A percentile compares a stretch with the other conserved stretches of the same genome.
phyloP scores from a whole-genome alignment of 30 jellyfish, hydroid and myxozoan species.

The Aurelia aurita region DNA sequence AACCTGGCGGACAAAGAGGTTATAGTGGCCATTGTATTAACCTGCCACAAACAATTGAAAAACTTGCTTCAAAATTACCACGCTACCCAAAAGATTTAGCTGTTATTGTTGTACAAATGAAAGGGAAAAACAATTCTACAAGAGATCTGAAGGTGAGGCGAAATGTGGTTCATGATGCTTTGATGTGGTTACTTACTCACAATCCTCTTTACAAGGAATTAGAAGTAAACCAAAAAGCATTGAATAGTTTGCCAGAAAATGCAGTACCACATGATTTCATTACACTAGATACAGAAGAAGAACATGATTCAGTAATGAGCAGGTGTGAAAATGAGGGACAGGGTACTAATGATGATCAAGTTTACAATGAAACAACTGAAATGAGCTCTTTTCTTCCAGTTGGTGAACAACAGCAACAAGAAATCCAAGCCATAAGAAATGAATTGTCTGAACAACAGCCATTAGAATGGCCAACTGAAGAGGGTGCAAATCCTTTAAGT shows the following conservation, averaged over 20 bases:
- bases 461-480: too few species aligned
- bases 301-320: too few species aligned
- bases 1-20: constrained; percentile 7
- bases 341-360: not conserved
- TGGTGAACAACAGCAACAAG: not conserved
- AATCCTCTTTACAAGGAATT: constrained; percentile 11
- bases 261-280: not conserved
- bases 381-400: not conserved
- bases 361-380: not conserved
- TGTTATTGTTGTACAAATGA: too few species aligned
- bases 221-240: not conserved
- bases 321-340: not conserved
- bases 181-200: not conserved
- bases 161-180: not conserved
- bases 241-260: not conserved
- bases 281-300: not conserved
- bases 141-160: not conserved
- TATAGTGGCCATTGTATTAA: constrained; percentile 3
- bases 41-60: not conserved
- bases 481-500: too few species aligned
- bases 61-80: not conserved
- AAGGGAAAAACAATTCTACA: too few species aligned
- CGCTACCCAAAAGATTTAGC: not conserved
- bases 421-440: not conserved
- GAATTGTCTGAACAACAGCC: not conserved